These are phyloP conservation scores for Leptinotarsa rubiginosa DNA, from an alignment of 2,888 invertebrate species.

Conservation along the genomic window DNA sequence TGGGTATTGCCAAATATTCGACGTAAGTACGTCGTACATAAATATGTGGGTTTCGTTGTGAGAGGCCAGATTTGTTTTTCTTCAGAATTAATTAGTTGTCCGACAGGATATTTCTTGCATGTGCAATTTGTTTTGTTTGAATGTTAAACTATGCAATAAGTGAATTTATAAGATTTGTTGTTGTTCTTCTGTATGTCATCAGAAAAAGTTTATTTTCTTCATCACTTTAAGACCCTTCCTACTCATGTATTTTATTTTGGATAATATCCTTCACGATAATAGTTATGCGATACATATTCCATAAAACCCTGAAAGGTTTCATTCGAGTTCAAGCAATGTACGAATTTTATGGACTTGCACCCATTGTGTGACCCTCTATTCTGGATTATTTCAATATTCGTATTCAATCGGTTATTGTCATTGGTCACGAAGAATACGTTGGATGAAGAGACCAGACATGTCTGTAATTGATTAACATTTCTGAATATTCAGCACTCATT, in stretches of 20 bases:
- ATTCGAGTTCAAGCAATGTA: background rate
- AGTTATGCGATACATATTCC: constrained; percentile 8
- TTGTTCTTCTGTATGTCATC: background rate
- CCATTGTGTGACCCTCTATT: no score
- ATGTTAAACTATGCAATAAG: background rate
- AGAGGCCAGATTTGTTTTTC: background rate
- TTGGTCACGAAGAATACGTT: no score
- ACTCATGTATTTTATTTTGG: background rate
- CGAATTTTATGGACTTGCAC: background rate
- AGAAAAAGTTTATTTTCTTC: background rate
- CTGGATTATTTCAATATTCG: no score
- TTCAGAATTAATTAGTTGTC: background rate
- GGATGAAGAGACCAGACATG: no score
- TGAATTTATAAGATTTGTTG: background rate
- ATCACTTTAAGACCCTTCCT: background rate
- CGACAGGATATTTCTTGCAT: background rate
- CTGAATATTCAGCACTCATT: no score
- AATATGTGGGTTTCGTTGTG: background rate
- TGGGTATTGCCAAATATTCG: constrained; percentile 4
- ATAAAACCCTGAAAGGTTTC: constrained; percentile 11
- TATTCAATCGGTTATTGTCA: no score
- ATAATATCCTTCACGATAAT: background rate
- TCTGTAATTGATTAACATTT: no score
- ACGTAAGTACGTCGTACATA: background rate
- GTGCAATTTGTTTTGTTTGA: background rate